phyloP scores from a whole-genome alignment of 2,888 invertebrate genomes.

The Pristionchus arcanus region DNA sequence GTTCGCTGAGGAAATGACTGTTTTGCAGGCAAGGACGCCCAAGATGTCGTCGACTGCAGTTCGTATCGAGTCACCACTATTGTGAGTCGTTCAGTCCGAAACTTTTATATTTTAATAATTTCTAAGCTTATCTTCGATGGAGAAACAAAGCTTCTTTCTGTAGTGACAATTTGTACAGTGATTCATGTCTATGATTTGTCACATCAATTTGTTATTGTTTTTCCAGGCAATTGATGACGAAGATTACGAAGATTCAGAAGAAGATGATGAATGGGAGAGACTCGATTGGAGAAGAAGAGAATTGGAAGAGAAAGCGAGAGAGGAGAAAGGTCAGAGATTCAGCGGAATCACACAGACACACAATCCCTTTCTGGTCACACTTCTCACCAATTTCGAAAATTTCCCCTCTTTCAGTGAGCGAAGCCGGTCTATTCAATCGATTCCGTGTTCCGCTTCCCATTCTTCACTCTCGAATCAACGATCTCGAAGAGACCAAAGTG shows the following conservation, averaged over 20 bases:
- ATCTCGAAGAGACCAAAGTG: conserved; percentile 22
- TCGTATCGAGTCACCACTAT: conserved; percentile 24
- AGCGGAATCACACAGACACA: neutral
- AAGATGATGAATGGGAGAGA: conserved; percentile 11
- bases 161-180: neutral
- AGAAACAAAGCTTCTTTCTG: too few relatives aligned
- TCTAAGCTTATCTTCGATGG: neutral
- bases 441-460: conserved; percentile 18
- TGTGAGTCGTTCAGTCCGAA: neutral
- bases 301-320: neutral
- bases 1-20: neutral
- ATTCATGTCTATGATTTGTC: neutral
- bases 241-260: conserved; percentile 17
- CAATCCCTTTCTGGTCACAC: neutral
- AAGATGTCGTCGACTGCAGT: neutral
- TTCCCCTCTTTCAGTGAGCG: neutral
- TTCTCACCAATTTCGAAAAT: neutral
- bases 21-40: conserved; percentile 16
- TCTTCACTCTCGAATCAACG: conserved; percentile 24
- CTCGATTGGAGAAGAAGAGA: conserved; percentile 47
- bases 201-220: neutral
- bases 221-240: neutral
- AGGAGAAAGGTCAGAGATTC: neutral
- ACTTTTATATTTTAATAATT: too few relatives aligned
- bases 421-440: neutral